Evolutionary conservation across 2,797 vertebrate species (phyloP).

Genomic region (Gorsachius magnificus): DNA sequence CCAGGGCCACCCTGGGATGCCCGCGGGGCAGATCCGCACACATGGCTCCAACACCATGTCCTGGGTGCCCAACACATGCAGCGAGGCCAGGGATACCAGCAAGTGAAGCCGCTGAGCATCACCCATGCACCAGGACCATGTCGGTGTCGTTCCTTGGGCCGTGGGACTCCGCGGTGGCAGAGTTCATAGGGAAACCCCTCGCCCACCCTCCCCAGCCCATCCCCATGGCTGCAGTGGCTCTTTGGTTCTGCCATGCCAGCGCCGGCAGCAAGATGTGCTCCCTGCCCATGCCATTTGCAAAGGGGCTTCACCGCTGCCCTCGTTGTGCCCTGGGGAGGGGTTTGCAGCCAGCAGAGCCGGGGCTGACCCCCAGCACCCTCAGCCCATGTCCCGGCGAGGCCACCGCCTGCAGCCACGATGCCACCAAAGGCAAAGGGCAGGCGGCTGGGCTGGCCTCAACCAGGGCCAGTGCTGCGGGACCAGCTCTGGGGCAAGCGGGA

Average conservation of each 20-base stretch:
- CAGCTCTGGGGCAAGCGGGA: neutral
- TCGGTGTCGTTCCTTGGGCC: neutral
- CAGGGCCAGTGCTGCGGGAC: neutral
- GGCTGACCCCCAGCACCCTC: neutral
- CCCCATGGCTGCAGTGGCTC: fast-evolving
- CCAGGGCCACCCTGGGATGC: neutral
- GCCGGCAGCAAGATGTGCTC: fast-evolving
- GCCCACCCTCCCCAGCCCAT: neutral
- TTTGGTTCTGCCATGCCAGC: fast-evolving
- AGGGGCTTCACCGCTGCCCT: neutral
- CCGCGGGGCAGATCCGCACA: neutral
- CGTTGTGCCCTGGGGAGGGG: neutral
- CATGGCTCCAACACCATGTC: fast-evolving
- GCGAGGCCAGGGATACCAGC: fast-evolving
- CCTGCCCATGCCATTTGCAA: fast-evolving
- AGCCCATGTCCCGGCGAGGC: fast-evolving
- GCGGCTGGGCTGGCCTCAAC: neutral
- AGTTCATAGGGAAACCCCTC: neutral
- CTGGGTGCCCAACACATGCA: neutral
- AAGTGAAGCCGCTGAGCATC: neutral
- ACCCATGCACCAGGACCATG: fast-evolving
- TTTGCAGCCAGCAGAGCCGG: neutral
- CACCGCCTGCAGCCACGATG: neutral
- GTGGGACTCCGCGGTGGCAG: neutral
- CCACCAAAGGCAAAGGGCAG: neutral